Evolutionary conservation across 2,113 vertebrate genomes (phyloP).

Genomic region (Saiga tatarica): DNA sequence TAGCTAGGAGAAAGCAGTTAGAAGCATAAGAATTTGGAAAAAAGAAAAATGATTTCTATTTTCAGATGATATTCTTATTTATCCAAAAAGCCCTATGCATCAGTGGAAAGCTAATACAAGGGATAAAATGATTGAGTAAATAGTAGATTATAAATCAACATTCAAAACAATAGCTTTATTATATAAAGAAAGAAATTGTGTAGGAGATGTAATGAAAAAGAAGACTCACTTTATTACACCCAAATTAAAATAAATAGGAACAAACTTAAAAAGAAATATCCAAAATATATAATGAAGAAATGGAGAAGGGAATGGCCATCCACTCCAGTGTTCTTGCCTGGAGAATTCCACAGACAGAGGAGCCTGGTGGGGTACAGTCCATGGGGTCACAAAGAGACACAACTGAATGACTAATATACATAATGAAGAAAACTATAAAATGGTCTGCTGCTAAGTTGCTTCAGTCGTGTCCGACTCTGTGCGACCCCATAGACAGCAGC

Average conservation of each 20-base stretch:
- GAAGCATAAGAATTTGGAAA: neutral
- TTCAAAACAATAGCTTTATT: neutral
- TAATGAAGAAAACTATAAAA: neutral
- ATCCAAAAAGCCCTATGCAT: neutral
- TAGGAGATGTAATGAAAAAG: neutral
- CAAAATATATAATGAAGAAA: neutral
- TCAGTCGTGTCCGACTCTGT: no score
- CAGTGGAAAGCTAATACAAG: neutral
- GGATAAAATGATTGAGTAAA: neutral
- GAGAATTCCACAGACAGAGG: neutral
- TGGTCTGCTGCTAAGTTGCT: neutral
- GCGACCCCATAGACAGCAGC: no score
- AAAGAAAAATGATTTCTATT: neutral
- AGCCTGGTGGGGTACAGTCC: neutral
- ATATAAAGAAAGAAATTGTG: neutral
- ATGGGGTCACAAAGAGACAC: neutral
- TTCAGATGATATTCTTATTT: neutral
- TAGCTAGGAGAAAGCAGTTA: neutral
- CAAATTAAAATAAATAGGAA: neutral
- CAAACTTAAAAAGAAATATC: neutral
- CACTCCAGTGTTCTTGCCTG: neutral
- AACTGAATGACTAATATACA: neutral
- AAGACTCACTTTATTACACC: neutral
- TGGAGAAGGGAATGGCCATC: neutral
- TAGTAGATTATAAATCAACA: neutral